phyloP scores from a whole-genome alignment of 2,888 invertebrate species.

The Aphidius colemani region DNA sequence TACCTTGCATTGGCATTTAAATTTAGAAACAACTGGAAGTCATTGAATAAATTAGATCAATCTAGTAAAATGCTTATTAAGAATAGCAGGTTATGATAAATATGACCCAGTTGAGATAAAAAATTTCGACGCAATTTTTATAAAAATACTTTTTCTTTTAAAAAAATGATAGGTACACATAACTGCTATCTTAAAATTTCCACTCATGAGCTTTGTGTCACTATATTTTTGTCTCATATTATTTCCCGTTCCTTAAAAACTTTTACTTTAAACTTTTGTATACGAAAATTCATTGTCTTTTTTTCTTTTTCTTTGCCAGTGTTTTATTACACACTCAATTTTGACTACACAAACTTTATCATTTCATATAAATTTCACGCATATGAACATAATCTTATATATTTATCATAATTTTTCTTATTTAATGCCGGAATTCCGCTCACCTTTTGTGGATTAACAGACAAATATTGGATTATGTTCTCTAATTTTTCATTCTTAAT shows the following conservation, averaged over 20 bases:
- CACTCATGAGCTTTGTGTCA: conserved; percentile 36
- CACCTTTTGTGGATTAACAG: too few relatives aligned
- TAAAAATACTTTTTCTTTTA: neutral
- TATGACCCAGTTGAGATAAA: neutral
- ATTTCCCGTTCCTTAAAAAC: too few relatives aligned
- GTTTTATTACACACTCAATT: conserved; percentile 49
- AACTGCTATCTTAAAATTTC: conserved; percentile 34
- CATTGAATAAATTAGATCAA: too few relatives aligned
- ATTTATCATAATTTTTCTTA: too few relatives aligned
- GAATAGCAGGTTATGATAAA: too few relatives aligned
- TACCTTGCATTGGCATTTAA: too few relatives aligned
- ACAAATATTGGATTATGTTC: too few relatives aligned
- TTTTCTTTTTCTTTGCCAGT: conserved; percentile 29
- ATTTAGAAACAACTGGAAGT: too few relatives aligned
- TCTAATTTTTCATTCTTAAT: too few relatives aligned
- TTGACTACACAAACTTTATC: conserved; percentile 22
- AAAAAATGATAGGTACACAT: conserved; percentile 10
- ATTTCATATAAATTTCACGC: conserved; percentile 34
- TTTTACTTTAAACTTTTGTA: too few relatives aligned
- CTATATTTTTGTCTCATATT: conserved; percentile 9
- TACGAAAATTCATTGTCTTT: neutral
- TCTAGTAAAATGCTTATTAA: too few relatives aligned
- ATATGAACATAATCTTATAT: conserved; percentile 1
- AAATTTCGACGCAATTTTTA: conserved; percentile 17
- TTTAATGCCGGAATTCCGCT: too few relatives aligned